phyloP scores from a whole-genome alignment of 2,888 invertebrate genomes.

The Parnassius apollo region DNA sequence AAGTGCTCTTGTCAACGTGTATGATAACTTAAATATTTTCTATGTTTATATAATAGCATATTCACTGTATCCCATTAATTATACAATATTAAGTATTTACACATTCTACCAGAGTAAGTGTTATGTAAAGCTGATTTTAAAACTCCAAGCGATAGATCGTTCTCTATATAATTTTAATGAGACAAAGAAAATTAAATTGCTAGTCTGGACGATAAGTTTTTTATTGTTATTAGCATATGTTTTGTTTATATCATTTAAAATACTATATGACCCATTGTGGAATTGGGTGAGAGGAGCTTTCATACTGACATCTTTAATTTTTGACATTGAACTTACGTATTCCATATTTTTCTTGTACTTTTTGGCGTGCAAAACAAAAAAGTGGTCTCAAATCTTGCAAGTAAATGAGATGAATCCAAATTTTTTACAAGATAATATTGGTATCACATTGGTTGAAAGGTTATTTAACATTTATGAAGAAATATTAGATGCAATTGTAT shows the following conservation, averaged over 20 bases:
- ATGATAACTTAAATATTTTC: slow-evolving; percentile 4
- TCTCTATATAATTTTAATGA: slow-evolving; percentile 11
- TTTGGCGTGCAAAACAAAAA: slow-evolving; percentile 15
- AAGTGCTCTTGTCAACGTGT: background rate
- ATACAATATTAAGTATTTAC: slow-evolving; percentile 9
- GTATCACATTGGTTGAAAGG: slow-evolving; percentile 8
- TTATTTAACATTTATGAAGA: slow-evolving; percentile 16
- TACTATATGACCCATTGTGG: slow-evolving; percentile 19
- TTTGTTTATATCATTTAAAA: slow-evolving; percentile 12
- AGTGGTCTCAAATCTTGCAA: slow-evolving; percentile 17
- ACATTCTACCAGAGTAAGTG: slow-evolving; percentile 7
- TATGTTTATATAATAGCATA: slow-evolving; percentile 19
- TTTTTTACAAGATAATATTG: slow-evolving; percentile 18
- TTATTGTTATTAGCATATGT: background rate
- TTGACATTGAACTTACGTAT: slow-evolving; percentile 16
- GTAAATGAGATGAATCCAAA: slow-evolving; percentile 9
- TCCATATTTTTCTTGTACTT: slow-evolving; percentile 9
- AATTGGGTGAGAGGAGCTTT: slow-evolving; percentile 8
- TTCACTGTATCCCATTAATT: slow-evolving; percentile 16
- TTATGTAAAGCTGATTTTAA: slow-evolving; percentile 5
- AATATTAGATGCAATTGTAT: slow-evolving; percentile 9
- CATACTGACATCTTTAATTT: slow-evolving; percentile 15
- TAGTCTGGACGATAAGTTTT: slow-evolving; percentile 1
- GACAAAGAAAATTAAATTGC: slow-evolving; percentile 4
- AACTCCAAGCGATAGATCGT: slow-evolving; percentile 19